Conservation (phyloP, 2,113 vertebrate species). For the Lepus europaeus region DNA sequence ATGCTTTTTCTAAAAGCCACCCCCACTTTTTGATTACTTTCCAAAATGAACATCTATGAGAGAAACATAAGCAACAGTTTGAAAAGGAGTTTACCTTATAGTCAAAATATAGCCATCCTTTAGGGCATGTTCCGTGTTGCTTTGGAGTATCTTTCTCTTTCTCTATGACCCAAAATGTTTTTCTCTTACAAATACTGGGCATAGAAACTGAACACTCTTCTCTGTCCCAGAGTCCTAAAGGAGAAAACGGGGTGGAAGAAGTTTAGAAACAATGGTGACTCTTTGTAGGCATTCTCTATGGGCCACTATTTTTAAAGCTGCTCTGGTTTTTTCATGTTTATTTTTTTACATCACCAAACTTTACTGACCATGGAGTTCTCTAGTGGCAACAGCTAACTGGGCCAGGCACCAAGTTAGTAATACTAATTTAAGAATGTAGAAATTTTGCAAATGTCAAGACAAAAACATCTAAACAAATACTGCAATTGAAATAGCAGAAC, state of each 20-base stretch:
- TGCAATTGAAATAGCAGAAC: conserved; percentile 44
- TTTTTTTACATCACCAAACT: conserved; percentile 43
- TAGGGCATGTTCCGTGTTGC: conserved; percentile 91
- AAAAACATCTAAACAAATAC: conserved; percentile 28
- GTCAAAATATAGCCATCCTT: conserved; percentile 95
- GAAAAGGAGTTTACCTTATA: conserved; percentile 90
- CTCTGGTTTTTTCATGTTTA: not conserved
- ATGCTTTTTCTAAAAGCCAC: conserved; percentile 8
- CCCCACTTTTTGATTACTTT: not conserved
- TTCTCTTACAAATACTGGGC: conserved; percentile 94
- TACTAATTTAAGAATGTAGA: conserved; percentile 38
- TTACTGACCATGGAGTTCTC: conserved; percentile 30
- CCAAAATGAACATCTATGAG: conserved; percentile 16
- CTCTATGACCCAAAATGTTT: conserved; percentile 89
- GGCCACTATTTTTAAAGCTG: not conserved
- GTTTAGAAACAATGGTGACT: not conserved
- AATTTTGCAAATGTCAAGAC: not conserved
- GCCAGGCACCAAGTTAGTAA: not conserved
- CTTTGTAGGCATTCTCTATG: not conserved
- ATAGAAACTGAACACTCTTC: conserved; percentile 89
- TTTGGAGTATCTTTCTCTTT: conserved; percentile 87
- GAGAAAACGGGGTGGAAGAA: conserved; percentile 53
- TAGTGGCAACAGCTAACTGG: not conserved
- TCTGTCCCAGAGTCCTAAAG: conserved; percentile 91
- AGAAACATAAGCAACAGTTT: conserved; percentile 32